Evolutionary conservation across 2,113 vertebrate genomes (phyloP).

Genomic region (Rhinogobius similis): DNA sequence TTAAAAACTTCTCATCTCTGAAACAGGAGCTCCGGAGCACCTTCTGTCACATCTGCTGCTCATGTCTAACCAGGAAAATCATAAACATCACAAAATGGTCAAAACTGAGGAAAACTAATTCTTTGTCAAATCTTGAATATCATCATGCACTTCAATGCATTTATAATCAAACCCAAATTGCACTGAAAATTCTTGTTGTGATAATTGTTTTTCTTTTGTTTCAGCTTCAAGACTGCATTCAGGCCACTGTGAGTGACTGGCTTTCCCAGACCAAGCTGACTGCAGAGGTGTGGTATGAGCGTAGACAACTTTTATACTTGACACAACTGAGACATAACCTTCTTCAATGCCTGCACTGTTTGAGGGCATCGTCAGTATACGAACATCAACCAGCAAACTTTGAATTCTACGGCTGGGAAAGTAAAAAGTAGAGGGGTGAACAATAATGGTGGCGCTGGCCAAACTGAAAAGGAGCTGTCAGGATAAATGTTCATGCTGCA

Average conservation of each 20-base stretch:
- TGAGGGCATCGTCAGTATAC: not conserved
- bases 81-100: no score
- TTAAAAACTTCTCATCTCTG: no score
- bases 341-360: not conserved
- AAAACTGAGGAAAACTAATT: no score
- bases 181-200: not conserved
- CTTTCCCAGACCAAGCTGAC: slow-evolving; percentile 76
- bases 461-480: slow-evolving; percentile 73
- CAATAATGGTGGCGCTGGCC: slow-evolving; percentile 46
- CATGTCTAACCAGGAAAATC: no score
- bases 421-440: slow-evolving; percentile 31
- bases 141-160: no score
- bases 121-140: no score
- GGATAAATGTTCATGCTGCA: slow-evolving; percentile 69
- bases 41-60: no score
- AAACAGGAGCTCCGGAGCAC: no score
- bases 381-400: not conserved
- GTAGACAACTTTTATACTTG: slow-evolving; percentile 30
- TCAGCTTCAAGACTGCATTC: slow-evolving; percentile 95
- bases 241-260: slow-evolving; percentile 91
- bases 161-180: not conserved
- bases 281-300: slow-evolving; percentile 66
- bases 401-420: slow-evolving; percentile 29
- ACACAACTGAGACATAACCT: not conserved
- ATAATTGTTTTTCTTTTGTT: slow-evolving; percentile 39